A percentile compares a stretch with the other conserved stretches of the same genome.
Evolutionary conservation across 2,797 vertebrate species (phyloP).

Genomic region (Neosalanx taihuensis): DNA sequence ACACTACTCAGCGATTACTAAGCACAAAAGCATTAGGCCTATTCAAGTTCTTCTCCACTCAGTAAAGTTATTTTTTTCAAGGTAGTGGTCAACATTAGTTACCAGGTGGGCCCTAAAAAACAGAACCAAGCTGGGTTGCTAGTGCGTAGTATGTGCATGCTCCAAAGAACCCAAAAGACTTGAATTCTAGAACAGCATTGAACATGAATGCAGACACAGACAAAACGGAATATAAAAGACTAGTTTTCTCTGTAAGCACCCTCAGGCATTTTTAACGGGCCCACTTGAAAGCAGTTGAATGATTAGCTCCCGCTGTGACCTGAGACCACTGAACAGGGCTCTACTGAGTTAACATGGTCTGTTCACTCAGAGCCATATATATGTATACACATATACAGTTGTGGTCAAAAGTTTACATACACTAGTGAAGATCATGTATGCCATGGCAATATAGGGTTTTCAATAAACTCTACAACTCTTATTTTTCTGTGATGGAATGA

Average conservation of each 20-base stretch:
- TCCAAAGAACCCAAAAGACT: neutral
- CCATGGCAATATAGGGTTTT: too few relatives aligned
- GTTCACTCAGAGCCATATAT: too few relatives aligned
- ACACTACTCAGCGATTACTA: too few relatives aligned
- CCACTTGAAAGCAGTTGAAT: neutral
- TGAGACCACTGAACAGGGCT: neutral
- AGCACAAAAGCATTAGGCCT: too few relatives aligned
- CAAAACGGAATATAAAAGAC: slow-evolving; percentile 6
- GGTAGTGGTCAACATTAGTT: neutral
- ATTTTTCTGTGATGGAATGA: too few relatives aligned
- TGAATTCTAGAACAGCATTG: neutral
- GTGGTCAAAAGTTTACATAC: too few relatives aligned
- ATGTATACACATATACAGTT: too few relatives aligned
- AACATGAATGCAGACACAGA: neutral
- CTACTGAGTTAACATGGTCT: too few relatives aligned
- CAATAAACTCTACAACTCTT: too few relatives aligned
- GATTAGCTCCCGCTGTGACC: neutral
- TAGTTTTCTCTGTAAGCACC: neutral
- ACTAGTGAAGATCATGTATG: too few relatives aligned
- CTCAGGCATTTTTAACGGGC: neutral
- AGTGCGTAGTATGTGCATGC: neutral
- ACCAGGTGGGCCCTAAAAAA: neutral
- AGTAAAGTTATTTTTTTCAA: neutral
- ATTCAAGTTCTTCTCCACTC: too few relatives aligned
- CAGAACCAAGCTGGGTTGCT: slow-evolving; percentile 1